Conservation (phyloP, 2,888 invertebrate species). For the Hipparchia semele region DNA sequence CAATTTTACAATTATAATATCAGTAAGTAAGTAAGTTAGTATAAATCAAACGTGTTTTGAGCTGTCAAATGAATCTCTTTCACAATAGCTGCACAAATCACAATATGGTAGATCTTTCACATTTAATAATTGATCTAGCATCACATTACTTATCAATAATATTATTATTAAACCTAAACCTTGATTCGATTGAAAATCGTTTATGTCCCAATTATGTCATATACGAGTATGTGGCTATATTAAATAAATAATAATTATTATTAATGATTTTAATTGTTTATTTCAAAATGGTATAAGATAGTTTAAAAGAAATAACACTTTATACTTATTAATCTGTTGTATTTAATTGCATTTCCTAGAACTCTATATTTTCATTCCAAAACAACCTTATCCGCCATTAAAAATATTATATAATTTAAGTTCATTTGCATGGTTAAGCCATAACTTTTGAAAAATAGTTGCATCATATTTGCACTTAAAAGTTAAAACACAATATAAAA, state of each 20-base stretch:
- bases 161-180: too few species aligned
- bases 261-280: background rate
- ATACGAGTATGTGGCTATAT: background rate
- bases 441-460: background rate
- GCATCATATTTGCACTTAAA: background rate
- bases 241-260: background rate
- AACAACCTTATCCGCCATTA: background rate
- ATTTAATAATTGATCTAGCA: too few species aligned
- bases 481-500: too few species aligned
- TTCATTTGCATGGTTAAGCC: background rate
- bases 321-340: slow-evolving; percentile 16
- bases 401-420: background rate
- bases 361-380: slow-evolving; percentile 25
- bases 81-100: too few species aligned
- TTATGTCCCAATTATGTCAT: background rate
- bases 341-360: slow-evolving; percentile 29
- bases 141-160: too few species aligned
- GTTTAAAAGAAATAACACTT: background rate
- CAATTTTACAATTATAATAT: too few species aligned
- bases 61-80: too few species aligned
- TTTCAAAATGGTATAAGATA: background rate
- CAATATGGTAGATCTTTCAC: too few species aligned
- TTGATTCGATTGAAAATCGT: background rate
- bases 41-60: too few species aligned
- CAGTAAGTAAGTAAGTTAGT: too few species aligned